Conservation (phyloP, 2,113 vertebrate species). For the Chamaetylas fuelleborni region DNA sequence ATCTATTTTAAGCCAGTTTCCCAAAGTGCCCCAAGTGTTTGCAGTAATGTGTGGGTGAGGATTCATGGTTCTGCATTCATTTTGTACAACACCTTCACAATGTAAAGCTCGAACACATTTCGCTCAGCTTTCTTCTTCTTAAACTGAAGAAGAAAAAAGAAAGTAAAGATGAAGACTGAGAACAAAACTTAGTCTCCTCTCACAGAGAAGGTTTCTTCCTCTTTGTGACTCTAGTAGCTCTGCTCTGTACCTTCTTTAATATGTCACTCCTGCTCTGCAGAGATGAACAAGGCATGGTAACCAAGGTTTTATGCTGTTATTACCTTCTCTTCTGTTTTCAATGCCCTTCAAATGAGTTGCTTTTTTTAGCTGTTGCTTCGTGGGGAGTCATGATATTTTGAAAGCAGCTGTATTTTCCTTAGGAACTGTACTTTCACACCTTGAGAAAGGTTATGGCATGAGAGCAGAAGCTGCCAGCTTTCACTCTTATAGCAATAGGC, state of each 20-base stretch:
- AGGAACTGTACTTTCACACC: neutral
- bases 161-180: neutral
- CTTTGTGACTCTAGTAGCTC: neutral
- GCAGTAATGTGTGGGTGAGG: neutral
- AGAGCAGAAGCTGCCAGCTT: neutral
- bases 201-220: neutral
- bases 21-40: neutral
- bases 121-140: neutral
- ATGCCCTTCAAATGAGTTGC: neutral
- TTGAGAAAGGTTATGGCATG: neutral
- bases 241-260: accelerated
- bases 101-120: neutral
- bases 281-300: neutral
- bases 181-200: neutral
- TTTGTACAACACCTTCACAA: neutral
- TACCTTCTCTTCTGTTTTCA: neutral
- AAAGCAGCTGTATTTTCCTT: neutral
- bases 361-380: neutral
- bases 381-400: neutral
- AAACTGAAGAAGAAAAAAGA: neutral
- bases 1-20: neutral
- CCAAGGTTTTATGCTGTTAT: neutral
- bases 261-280: neutral
- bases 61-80: neutral
- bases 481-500: neutral